A percentile compares a stretch with the other conserved stretches of the same genome.
Conservation (phyloP, 2,113 vertebrate species). For the Brachyhypopomus occidentalis region DNA sequence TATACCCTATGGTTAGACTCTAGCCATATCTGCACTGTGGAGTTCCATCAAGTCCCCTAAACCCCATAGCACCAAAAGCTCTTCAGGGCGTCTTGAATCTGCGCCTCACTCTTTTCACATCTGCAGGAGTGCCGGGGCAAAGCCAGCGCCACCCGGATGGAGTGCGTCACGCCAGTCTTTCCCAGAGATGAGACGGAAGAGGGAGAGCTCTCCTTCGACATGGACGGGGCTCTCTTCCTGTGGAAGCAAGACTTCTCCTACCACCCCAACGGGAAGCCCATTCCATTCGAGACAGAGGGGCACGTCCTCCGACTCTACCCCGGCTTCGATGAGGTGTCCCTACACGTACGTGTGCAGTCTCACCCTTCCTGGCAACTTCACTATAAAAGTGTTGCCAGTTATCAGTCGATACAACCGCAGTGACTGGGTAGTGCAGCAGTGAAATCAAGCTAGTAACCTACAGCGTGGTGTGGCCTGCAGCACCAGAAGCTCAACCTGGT, state of each 20-base stretch:
- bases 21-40: no score
- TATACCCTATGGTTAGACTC: no score
- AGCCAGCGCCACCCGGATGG: constrained; percentile 64
- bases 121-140: constrained; percentile 76
- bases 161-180: constrained; percentile 81
- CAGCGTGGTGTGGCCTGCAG: constrained; percentile 65
- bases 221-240: constrained; percentile 71
- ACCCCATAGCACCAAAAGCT: no score
- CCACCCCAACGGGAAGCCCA: constrained; percentile 68
- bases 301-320: constrained; percentile 71
- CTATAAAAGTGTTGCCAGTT: no score
- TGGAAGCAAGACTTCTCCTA: constrained; percentile 73
- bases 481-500: constrained; percentile 84
- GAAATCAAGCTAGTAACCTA: no score
- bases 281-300: constrained; percentile 71
- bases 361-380: no score
- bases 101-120: background rate
- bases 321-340: constrained; percentile 76
- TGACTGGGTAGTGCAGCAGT: no score
- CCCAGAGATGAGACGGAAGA: constrained; percentile 71
- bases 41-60: no score
- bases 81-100: no score
- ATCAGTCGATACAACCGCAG: no score
- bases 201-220: constrained; percentile 77
- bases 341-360: constrained; percentile 76